A percentile compares a stretch with the other conserved stretches of the same genome.
These are phyloP conservation scores for Himantopus leucocephalus DNA, from an alignment of 2,113 vertebrate genomes.

Conservation along the genomic window DNA sequence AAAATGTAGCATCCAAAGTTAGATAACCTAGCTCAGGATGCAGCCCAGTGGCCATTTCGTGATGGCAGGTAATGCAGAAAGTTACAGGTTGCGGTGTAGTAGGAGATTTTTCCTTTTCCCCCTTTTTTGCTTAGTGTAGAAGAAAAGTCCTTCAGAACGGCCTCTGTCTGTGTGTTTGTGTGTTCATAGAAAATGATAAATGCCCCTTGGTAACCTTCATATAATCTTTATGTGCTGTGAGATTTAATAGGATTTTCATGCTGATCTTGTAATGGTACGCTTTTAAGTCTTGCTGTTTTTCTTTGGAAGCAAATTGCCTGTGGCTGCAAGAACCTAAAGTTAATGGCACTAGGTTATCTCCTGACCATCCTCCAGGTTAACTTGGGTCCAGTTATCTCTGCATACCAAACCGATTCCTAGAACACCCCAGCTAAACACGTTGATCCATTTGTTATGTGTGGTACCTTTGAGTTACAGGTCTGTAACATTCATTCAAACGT, in stretches of 20 bases:
- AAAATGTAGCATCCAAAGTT: not conserved
- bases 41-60: not conserved
- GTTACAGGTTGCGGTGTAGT: not conserved
- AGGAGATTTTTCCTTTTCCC: not conserved
- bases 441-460: not conserved
- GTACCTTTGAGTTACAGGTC: not conserved
- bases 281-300: slow-evolving; percentile 35
- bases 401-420: not conserved
- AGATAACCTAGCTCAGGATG: not conserved
- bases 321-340: not conserved
- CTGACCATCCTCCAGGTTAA: not conserved
- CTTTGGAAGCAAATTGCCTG: not conserved
- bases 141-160: not conserved
- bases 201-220: not conserved
- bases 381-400: not conserved
- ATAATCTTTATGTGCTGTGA: not conserved
- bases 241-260: slow-evolving; percentile 16
- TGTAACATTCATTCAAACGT: not conserved
- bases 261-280: not conserved
- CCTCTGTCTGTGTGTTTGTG: not conserved
- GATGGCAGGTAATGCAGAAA: not conserved
- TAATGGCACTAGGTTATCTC: not conserved
- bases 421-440: not conserved
- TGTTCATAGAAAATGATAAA: not conserved
- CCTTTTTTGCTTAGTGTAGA: not conserved